Base-by-base conservation (phyloP, 1,140 invertebrate genomes). In the Cylas formicarius region DNA sequence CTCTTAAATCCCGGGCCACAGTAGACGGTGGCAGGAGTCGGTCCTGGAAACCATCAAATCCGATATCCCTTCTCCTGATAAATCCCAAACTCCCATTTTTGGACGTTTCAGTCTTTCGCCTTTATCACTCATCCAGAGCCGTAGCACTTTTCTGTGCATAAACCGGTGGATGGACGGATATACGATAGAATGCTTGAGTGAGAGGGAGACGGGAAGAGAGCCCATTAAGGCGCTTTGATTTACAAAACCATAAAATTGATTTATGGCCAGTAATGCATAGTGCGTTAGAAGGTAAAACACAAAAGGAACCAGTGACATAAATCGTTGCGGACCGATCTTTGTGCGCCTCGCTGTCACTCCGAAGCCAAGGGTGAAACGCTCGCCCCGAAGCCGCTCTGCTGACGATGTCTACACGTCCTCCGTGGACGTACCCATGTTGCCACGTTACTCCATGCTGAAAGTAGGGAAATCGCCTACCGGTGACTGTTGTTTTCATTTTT, bases 161-260 rank as follows among this genome's bases (percentile, higher is more conserved):
- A 46, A 39, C n/a, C n/a, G n/a, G n/a, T n/a, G n/a, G n/a, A n/a
- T n/a, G n/a, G n/a, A n/a, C n/a, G n/a, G n/a, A n/a, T n/a, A n/a
- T n/a, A n/a, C n/a, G n/a, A n/a, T n/a, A n/a, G n/a, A n/a, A n/a
- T n/a, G n/a, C n/a, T 44, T 33, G 35, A 18, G 46, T 32, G 18
- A 19, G 13, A 37, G 21, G 22, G 45, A 48, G 46, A 48, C 35
- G 44, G 28, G 39, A 35, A 43, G 46, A 42, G 50, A 53, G 48
- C 48, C 57, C 57, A 60, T 60, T 62, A 62, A 56, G 52, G 52
- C 60, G 56, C 52, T 65, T 65, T 65, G 63, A 65, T 65, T 63
- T 65, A 63, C 61, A 62, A 65, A 65, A 62, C 61, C 61, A 63
- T 65, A 65, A 65, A 65, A 65, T 65, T 65, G 63, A 65, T 65